These are phyloP conservation scores for Andricus curvator DNA, from an alignment of 2,888 invertebrate genomes.

Conservation along the genomic window DNA sequence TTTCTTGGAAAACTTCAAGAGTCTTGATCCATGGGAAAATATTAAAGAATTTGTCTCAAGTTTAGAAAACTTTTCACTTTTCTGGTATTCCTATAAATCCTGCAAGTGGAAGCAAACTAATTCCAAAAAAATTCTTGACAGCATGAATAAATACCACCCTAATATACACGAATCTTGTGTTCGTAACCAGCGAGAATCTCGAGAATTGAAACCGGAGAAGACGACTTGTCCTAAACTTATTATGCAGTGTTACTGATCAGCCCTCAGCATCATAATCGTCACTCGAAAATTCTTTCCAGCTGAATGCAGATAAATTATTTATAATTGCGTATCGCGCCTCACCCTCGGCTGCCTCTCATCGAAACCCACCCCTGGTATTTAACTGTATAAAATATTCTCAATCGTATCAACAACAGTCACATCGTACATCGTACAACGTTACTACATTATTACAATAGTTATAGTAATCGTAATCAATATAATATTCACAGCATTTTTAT, in stretches of 20 bases:
- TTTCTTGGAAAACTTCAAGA: too few relatives aligned
- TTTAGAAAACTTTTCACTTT: too few relatives aligned
- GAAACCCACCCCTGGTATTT: constrained; percentile 63
- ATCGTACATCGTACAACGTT: constrained; percentile 77
- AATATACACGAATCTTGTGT: background rate
- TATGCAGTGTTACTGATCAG: constrained; percentile 14
- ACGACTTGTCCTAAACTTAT: constrained; percentile 5
- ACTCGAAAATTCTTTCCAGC: constrained; percentile 5
- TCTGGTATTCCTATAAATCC: too few relatives aligned
- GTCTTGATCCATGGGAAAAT: too few relatives aligned
- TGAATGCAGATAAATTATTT: constrained; percentile 26
- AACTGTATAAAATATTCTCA: constrained; percentile 78
- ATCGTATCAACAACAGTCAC: constrained; percentile 78
- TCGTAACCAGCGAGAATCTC: background rate
- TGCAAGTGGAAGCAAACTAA: too few relatives aligned
- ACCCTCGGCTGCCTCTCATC: constrained; percentile 48
- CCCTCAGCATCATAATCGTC: constrained; percentile 9
- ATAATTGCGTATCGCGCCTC: constrained; percentile 45
- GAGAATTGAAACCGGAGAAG: constrained; percentile 24
- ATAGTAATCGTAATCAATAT: constrained; percentile 76
- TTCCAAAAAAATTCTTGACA: too few relatives aligned
- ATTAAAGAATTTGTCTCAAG: too few relatives aligned
- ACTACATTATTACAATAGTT: constrained; percentile 77
- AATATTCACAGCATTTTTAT: constrained; percentile 78
- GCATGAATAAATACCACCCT: too few relatives aligned